Conservation (phyloP, 2,113 vertebrate genomes). For the Istiophorus platypterus region DNA sequence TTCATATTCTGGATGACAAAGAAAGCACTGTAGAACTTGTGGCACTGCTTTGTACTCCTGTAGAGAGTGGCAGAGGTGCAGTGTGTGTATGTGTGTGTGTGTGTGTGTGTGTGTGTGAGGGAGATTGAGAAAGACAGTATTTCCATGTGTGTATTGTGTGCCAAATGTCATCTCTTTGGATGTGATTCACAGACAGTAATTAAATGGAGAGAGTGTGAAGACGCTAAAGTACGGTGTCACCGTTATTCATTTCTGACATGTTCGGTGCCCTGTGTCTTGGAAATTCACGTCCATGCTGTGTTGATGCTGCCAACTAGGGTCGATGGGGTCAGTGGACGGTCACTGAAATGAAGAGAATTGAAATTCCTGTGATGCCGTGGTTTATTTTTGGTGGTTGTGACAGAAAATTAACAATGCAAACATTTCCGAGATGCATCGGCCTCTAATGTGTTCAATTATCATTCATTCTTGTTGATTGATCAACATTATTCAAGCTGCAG, state of each 20-base stretch:
- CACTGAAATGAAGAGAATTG: not conserved
- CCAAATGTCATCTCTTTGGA: not conserved
- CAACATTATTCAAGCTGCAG: not conserved
- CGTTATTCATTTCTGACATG: not conserved
- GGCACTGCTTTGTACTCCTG: conserved; percentile 59
- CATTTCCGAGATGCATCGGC: conserved; percentile 10
- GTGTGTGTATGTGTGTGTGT: conserved; percentile 23
- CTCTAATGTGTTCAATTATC: not conserved
- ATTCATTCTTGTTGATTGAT: not conserved
- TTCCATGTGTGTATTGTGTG: conserved; percentile 16
- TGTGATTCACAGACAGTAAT: not conserved
- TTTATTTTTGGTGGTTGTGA: not conserved
- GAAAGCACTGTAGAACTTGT: conserved; percentile 82
- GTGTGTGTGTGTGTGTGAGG: not conserved
- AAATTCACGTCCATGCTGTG: conserved; percentile 49
- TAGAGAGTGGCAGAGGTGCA: conserved; percentile 56
- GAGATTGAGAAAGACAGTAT: not conserved
- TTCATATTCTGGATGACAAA: conserved; percentile 82
- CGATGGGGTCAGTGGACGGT: not conserved
- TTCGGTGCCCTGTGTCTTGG: conserved; percentile 44
- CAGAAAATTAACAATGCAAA: conserved; percentile 2
- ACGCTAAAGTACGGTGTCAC: not conserved
- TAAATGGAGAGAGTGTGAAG: not conserved
- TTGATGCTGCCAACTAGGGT: conserved; percentile 35
- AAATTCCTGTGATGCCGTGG: not conserved